Evolutionary conservation across 2,113 vertebrate species (phyloP).

Genomic region (Mus spicilegus): DNA sequence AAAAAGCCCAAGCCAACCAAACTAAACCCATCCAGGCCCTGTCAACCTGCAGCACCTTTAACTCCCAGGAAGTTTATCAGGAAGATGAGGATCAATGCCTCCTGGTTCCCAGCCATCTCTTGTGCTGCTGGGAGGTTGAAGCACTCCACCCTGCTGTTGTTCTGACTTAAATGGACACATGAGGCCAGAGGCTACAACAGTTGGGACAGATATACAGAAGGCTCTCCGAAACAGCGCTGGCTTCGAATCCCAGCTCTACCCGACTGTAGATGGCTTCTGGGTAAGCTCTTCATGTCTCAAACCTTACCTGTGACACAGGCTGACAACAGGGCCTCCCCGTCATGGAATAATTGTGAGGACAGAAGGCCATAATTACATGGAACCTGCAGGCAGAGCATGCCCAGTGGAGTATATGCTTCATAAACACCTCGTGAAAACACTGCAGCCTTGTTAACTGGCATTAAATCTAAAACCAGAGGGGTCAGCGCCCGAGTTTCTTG

Average conservation of each 20-base stretch:
- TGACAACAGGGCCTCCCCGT: fast-evolving
- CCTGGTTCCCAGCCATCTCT: neutral
- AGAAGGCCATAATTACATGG: fast-evolving
- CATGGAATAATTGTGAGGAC: fast-evolving
- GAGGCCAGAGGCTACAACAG: neutral
- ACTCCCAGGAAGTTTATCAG: neutral
- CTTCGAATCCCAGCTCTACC: fast-evolving
- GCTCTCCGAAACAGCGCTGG: fast-evolving
- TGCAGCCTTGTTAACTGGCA: fast-evolving
- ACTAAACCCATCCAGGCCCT: neutral
- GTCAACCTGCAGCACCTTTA: no score
- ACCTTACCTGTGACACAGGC: neutral
- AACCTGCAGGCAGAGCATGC: fast-evolving
- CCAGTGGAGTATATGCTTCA: fast-evolving
- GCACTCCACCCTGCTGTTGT: fast-evolving
- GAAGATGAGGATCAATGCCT: neutral
- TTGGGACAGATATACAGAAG: fast-evolving
- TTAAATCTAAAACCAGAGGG: fast-evolving
- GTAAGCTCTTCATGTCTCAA: fast-evolving
- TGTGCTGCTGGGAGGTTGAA: no score
- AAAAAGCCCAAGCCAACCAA: neutral
- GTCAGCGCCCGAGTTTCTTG: fast-evolving
- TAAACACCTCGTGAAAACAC: fast-evolving
- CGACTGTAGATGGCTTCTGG: fast-evolving
- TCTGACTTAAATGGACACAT: fast-evolving